phyloP scores from a whole-genome alignment of 2,113 vertebrate genomes.

The Thryonomys swinderianus region DNA sequence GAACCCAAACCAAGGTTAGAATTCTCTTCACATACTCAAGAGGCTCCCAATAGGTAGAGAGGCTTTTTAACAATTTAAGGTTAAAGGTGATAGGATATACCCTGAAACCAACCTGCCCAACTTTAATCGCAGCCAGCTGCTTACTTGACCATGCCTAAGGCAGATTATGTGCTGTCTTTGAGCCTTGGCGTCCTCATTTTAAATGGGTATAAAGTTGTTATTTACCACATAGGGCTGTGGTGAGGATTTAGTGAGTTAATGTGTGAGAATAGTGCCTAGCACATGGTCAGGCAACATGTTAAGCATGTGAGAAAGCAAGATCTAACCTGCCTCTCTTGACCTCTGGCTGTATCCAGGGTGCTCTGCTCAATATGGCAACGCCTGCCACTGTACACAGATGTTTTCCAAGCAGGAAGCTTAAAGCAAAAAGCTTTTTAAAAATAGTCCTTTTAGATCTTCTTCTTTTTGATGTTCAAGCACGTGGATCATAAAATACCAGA shows the following conservation, averaged over 20 bases:
- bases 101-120: background rate
- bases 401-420: constrained; percentile 58
- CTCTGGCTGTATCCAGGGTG: background rate
- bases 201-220: background rate
- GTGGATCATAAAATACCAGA: background rate
- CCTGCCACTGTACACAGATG: constrained; percentile 30
- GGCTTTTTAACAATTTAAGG: background rate
- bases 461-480: constrained; percentile 47
- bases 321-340: background rate
- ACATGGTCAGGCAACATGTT: fast-evolving
- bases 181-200: background rate
- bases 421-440: constrained; percentile 64
- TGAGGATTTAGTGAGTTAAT: background rate
- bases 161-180: background rate
- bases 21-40: background rate
- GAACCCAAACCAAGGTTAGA: background rate
- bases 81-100: background rate
- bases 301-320: background rate
- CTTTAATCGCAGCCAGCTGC: background rate
- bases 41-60: background rate
- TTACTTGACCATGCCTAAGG: background rate
- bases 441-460: constrained; percentile 48
- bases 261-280: background rate
- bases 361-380: background rate
- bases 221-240: background rate